Evolutionary conservation across 2,113 vertebrate species (phyloP).

Genomic region (Mola mola): DNA sequence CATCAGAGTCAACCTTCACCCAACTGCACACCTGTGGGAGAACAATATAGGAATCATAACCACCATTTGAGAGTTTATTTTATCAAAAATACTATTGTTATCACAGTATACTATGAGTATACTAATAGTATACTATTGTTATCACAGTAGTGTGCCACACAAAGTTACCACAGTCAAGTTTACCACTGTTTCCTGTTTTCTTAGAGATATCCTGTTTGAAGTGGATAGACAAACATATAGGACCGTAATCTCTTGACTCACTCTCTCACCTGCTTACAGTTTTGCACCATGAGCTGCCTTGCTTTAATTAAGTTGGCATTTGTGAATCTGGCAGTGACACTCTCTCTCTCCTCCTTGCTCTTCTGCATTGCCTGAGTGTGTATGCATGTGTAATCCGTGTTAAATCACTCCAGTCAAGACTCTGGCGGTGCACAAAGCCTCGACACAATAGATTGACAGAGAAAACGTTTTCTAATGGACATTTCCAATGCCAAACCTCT

Average conservation of each 20-base stretch:
- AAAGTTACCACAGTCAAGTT: constrained; percentile 29
- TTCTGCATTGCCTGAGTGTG: constrained; percentile 2
- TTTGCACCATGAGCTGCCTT: constrained; percentile 47
- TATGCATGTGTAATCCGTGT: constrained; percentile 29
- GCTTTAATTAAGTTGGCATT: constrained; percentile 65
- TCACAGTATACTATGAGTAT: too few species aligned
- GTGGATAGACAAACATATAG: constrained; percentile 49
- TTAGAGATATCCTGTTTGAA: constrained; percentile 43
- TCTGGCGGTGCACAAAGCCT: constrained; percentile 35
- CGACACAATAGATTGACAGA: constrained; percentile 28
- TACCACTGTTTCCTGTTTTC: constrained; percentile 30
- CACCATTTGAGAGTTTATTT: too few species aligned
- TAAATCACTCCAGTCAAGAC: constrained; percentile 60
- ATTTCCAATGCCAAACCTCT: constrained; percentile 81
- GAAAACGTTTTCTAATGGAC: too few species aligned
- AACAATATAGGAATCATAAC: too few species aligned
- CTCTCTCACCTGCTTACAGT: background rate
- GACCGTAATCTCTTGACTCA: constrained; percentile 27
- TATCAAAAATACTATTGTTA: too few species aligned
- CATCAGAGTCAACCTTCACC: too few species aligned
- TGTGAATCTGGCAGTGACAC: constrained; percentile 56
- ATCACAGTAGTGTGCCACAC: constrained; percentile 5
- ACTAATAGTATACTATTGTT: too few species aligned
- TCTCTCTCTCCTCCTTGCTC: constrained; percentile 6
- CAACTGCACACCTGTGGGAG: too few species aligned